Conservation (phyloP, 1,140 invertebrate genomes). For the Drosophila kanapiae region DNA sequence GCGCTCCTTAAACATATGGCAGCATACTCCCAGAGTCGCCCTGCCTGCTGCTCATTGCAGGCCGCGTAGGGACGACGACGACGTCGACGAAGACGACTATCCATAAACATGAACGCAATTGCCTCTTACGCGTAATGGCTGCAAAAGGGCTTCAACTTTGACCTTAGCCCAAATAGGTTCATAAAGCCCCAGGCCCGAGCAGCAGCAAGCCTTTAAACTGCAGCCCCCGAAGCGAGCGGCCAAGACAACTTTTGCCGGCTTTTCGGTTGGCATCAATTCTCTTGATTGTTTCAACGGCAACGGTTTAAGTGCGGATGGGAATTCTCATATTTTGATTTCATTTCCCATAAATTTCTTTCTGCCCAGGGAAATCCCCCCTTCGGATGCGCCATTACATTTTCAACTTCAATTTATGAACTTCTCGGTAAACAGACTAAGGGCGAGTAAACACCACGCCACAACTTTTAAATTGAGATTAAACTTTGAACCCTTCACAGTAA, state of each 20-base stretch:
- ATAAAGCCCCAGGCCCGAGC: slow-evolving; percentile 32
- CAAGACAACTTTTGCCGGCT: slow-evolving; percentile 27
- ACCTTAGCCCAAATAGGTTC: slow-evolving; percentile 73
- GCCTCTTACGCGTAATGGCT: slow-evolving; percentile 54
- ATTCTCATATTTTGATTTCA: slow-evolving; percentile 48
- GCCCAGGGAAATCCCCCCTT: slow-evolving; percentile 1
- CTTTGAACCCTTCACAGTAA: too few relatives aligned
- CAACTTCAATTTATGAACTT: slow-evolving; percentile 1
- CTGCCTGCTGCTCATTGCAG: slow-evolving; percentile 51
- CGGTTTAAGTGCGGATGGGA: slow-evolving; percentile 29
- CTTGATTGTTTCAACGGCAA: slow-evolving; percentile 37
- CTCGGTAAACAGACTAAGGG: background rate
- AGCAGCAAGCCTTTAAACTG: slow-evolving; percentile 46
- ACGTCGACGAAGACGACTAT: slow-evolving; percentile 22
- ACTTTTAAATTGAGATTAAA: background rate
- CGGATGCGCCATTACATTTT: slow-evolving; percentile 8
- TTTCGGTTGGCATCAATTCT: slow-evolving; percentile 21
- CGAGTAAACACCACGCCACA: background rate
- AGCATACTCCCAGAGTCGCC: slow-evolving; percentile 38
- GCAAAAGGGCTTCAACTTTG: slow-evolving; percentile 74
- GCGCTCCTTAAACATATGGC: slow-evolving; percentile 70
- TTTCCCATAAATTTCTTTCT: slow-evolving; percentile 35
- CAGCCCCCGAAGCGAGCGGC: slow-evolving; percentile 18
- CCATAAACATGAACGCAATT: slow-evolving; percentile 51
- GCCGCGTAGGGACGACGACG: slow-evolving; percentile 17